These are phyloP conservation scores for Drosophila merina DNA, from an alignment of 2,888 invertebrate species.

Conservation along the genomic window DNA sequence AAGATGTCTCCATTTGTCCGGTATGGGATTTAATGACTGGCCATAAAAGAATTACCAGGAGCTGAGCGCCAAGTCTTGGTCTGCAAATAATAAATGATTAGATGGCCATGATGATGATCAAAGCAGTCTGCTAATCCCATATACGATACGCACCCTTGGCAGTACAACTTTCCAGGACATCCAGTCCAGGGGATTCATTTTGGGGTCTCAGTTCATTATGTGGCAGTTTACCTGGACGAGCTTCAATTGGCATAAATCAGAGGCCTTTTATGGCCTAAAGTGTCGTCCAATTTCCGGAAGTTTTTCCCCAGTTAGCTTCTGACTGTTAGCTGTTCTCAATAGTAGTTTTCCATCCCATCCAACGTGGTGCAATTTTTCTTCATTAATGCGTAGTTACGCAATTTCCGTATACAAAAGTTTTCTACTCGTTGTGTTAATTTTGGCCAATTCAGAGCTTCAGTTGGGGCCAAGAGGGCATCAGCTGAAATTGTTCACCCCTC, in stretches of 20 bases:
- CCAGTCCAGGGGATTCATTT: slow-evolving; percentile 27
- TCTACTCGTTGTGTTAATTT: slow-evolving; percentile 72
- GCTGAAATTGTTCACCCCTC: slow-evolving; percentile 44
- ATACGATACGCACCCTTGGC: neutral
- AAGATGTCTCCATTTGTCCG: slow-evolving; percentile 60
- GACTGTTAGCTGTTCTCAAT: neutral
- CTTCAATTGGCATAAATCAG: slow-evolving; percentile 76
- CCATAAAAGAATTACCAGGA: slow-evolving; percentile 64
- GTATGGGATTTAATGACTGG: slow-evolving; percentile 67
- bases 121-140: slow-evolving; percentile 45
- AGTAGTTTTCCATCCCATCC: slow-evolving; percentile 10
- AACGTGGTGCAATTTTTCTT: slow-evolving; percentile 68
- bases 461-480: slow-evolving; percentile 28
- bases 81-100: slow-evolving; percentile 64
- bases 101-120: slow-evolving; percentile 53
- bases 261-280: slow-evolving; percentile 69
- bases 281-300: slow-evolving; percentile 72
- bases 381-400: slow-evolving; percentile 78
- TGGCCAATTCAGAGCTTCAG: slow-evolving; percentile 67
- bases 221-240: slow-evolving; percentile 68
- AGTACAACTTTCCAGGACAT: slow-evolving; percentile 1
- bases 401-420: slow-evolving; percentile 67
- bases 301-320: slow-evolving; percentile 43
- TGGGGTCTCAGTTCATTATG: slow-evolving; percentile 65
- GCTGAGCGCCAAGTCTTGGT: slow-evolving; percentile 22